Evolutionary conservation across 2,888 invertebrate genomes (phyloP), one percentile per base, ranked within the genome.

Genomic region (Rosalia funebris): DNA sequence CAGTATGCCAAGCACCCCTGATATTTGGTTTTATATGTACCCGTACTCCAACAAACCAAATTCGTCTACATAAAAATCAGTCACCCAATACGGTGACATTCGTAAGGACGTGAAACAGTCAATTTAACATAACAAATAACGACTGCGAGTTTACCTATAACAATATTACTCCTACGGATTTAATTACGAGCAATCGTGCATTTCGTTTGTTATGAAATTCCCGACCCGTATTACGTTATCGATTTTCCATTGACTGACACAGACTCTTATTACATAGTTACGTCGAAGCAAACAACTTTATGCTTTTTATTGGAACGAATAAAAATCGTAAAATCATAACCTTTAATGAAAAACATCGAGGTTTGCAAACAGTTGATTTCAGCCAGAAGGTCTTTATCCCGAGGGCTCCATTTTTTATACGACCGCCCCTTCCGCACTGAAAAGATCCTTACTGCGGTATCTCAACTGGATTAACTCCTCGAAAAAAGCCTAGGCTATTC

Each of bases 301-400:
- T 14, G 48, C 11, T 48, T 48, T 48, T 36, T 36, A 36, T 36
- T 17, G 37, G 19, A 12, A 12, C 37, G 1, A 19, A 34, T 36
- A 37, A 17, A 37, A 48, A 48, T 20, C 20, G 19, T 48, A 44
- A 44, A 48, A 19, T 20, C 37, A 12, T 34, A 34, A 34, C 34
- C 34, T 34, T 34, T 48, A 37, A 48, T 36, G 48, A 48, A 48
- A 48, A 36, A 37, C 12, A 34, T 7, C 36, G 19, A 7, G 17
- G 19, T 36, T 20, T 16, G 20, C 44, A 20, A 44, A n/a, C 11
- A 15, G 19, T 48, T 20, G 36, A 36, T 37, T n/a, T 37, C 19
- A 19, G 36, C 15, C 25, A 47, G 16, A 7, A 19, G 10, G 17
- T 14, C 34, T 48, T 37, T 19, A 19, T 11, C 48, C 37, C 37